Conservation (phyloP, 2,113 vertebrate species). For the Cyanoderma ruficeps region DNA sequence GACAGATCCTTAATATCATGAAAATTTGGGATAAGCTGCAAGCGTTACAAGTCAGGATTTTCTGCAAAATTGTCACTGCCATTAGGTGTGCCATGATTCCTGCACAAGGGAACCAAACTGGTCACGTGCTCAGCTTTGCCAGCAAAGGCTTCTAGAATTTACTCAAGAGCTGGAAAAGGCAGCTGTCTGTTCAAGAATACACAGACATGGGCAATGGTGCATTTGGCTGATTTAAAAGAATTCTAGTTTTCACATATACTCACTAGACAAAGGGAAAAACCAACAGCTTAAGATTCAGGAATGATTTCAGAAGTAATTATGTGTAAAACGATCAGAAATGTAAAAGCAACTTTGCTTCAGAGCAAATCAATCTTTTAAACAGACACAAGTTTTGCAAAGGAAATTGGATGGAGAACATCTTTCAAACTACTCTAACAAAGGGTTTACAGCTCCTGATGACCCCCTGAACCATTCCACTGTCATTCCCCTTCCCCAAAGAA, state of each 20-base stretch:
- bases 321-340: neutral
- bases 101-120: neutral
- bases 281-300: no score
- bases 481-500: neutral
- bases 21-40: neutral
- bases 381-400: neutral
- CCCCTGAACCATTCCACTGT: neutral
- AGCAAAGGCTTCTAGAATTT: neutral
- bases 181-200: neutral
- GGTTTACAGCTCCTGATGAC: neutral
- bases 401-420: fast-evolving
- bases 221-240: neutral
- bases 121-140: neutral
- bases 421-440: neutral
- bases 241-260: neutral
- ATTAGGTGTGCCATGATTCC: neutral
- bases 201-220: neutral
- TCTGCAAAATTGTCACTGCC: neutral
- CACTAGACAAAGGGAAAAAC: neutral
- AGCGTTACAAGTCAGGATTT: neutral
- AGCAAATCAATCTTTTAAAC: neutral
- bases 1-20: neutral
- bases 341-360: neutral
- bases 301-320: neutral
- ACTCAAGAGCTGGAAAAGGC: neutral